Evolutionary conservation across 2,113 vertebrate genomes (phyloP).

Genomic region (Protomyctophum bolini): DNA sequence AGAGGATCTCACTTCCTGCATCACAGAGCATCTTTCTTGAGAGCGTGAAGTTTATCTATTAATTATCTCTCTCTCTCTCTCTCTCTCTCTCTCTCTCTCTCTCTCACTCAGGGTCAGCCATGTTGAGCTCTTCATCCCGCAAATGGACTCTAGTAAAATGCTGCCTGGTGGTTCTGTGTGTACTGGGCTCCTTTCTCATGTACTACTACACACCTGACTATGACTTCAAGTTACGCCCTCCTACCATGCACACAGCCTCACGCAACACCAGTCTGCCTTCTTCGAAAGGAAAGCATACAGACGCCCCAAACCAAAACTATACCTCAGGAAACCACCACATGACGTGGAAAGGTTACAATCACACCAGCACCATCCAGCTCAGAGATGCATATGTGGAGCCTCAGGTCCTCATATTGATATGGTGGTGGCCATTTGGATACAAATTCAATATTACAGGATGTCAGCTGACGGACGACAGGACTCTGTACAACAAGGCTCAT

Average conservation of each 20-base stretch:
- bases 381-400: constrained; percentile 77
- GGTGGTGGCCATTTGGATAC: constrained; percentile 86
- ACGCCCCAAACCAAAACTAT: not conserved
- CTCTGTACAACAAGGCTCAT: constrained; percentile 80
- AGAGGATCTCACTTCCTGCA: too few relatives aligned
- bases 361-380: constrained; percentile 79
- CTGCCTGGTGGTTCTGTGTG: constrained; percentile 77
- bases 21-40: too few relatives aligned
- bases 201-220: constrained; percentile 84
- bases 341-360: constrained; percentile 67
- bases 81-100: too few relatives aligned
- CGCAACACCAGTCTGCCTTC: too few relatives aligned
- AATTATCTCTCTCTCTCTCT: not conserved
- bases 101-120: constrained; percentile 13
- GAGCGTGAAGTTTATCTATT: too few relatives aligned
- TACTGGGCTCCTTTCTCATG: constrained; percentile 78
- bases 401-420: constrained; percentile 84
- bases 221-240: constrained; percentile 77
- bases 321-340: not conserved
- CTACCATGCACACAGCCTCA: constrained; percentile 35
- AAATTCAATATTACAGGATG: constrained; percentile 81
- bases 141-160: constrained; percentile 39
- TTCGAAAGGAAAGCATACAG: not conserved
- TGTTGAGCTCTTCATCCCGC: not conserved
- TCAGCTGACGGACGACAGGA: constrained; percentile 82